phyloP scores from a whole-genome alignment of 2,113 vertebrate species.

The Turnix velox region DNA sequence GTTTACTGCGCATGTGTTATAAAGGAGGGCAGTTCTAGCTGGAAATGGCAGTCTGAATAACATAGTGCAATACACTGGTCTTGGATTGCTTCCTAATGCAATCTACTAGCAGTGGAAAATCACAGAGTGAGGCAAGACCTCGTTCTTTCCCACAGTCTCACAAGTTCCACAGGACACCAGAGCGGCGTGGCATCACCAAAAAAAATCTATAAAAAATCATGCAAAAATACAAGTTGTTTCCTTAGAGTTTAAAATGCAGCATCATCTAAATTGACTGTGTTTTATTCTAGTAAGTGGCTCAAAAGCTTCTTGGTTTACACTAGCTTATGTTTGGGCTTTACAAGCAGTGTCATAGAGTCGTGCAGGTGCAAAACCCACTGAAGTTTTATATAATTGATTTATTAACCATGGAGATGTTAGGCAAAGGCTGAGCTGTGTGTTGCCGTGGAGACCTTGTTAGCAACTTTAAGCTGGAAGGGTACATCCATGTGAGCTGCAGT shows the following conservation, averaged over 20 bases:
- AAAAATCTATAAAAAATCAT: background rate
- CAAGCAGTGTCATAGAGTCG: background rate
- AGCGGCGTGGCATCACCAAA: background rate
- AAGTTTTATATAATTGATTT: slow-evolving; percentile 25
- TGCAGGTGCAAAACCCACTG: background rate
- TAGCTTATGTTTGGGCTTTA: background rate
- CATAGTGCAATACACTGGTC: background rate
- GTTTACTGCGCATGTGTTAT: background rate
- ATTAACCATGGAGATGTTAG: background rate
- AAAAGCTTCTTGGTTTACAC: background rate
- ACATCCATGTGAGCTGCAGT: background rate
- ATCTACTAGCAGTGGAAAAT: background rate
- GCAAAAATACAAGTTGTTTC: background rate
- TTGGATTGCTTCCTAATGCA: background rate
- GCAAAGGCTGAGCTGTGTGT: background rate
- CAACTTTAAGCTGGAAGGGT: slow-evolving; percentile 2
- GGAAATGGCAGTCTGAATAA: background rate
- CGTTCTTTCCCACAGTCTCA: background rate
- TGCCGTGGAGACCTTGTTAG: slow-evolving; percentile 42
- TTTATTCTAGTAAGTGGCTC: background rate
- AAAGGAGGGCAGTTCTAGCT: background rate
- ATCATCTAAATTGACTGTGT: background rate
- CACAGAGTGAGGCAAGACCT: background rate
- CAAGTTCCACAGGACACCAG: background rate
- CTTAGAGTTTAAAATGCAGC: background rate